These are phyloP conservation scores for Sorex fumeus DNA, from an alignment of 2,113 vertebrate species.

Conservation along the genomic window DNA sequence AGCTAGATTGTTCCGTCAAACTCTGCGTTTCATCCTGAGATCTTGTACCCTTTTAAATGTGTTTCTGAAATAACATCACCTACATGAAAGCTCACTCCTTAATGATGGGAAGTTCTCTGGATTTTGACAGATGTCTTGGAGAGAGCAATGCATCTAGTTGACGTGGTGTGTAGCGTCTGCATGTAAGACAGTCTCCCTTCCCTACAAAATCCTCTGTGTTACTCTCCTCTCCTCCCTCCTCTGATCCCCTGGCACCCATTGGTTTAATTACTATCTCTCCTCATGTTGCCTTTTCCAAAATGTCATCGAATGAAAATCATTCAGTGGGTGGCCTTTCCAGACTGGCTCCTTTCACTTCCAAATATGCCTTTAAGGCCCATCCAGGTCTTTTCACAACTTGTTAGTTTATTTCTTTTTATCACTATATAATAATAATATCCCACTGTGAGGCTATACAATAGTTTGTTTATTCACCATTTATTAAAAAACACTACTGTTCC, in stretches of 20 bases:
- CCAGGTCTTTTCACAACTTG: not conserved
- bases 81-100: not conserved
- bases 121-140: not conserved
- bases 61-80: not conserved
- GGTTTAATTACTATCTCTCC: not conserved
- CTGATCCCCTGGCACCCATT: not conserved
- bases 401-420: slow-evolving; percentile 28
- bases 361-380: not conserved
- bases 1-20: not conserved
- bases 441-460: not conserved
- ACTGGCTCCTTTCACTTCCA: not conserved
- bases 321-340: not conserved
- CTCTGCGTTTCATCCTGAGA: not conserved
- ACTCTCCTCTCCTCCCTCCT: fast-evolving
- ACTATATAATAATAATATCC: not conserved
- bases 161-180: not conserved
- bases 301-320: not conserved
- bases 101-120: not conserved
- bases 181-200: not conserved
- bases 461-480: slow-evolving; percentile 11
- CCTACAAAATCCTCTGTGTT: not conserved
- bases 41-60: not conserved
- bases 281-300: slow-evolving; percentile 24
- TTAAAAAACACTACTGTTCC: not conserved
- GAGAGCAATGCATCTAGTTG: not conserved